Percentiles rank a stretch among this genome's conserved stretches.
Conservation (phyloP, 2,888 invertebrate genomes). For the Scaptomyza caliginosa region DNA sequence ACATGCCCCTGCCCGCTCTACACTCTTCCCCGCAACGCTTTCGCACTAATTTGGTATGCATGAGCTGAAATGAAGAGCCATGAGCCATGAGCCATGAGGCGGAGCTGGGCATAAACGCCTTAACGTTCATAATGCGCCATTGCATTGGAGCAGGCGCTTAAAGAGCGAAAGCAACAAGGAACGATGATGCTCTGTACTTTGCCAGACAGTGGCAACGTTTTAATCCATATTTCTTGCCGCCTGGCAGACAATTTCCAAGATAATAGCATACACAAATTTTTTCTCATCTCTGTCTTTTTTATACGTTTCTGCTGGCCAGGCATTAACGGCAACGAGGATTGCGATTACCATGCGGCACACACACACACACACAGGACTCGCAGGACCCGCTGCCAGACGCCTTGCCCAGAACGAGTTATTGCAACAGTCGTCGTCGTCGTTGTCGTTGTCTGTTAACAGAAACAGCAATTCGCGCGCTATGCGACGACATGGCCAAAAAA, state of each 20-base stretch:
- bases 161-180: constrained; percentile 28
- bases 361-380: constrained; percentile 37
- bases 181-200: neutral
- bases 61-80: constrained; percentile 71
- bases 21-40: neutral
- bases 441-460: constrained; percentile 30
- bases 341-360: constrained; percentile 64
- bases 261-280: constrained; percentile 69
- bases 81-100: too few species aligned
- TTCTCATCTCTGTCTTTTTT: constrained; percentile 43
- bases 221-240: constrained; percentile 80
- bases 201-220: constrained; percentile 69
- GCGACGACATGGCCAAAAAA: constrained; percentile 62
- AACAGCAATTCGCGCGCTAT: constrained; percentile 59
- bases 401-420: constrained; percentile 56
- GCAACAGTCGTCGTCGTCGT: constrained; percentile 30
- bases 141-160: constrained; percentile 58
- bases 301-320: constrained; percentile 13
- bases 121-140: constrained; percentile 64
- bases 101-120: constrained; percentile 53
- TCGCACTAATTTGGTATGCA: constrained; percentile 78
- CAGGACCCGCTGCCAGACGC: neutral
- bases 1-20: constrained; percentile 12
- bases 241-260: constrained; percentile 83
- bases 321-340: constrained; percentile 56